Evolutionary conservation across 2,888 invertebrate genomes (phyloP).

Genomic region (Nephrotoma flavescens): DNA sequence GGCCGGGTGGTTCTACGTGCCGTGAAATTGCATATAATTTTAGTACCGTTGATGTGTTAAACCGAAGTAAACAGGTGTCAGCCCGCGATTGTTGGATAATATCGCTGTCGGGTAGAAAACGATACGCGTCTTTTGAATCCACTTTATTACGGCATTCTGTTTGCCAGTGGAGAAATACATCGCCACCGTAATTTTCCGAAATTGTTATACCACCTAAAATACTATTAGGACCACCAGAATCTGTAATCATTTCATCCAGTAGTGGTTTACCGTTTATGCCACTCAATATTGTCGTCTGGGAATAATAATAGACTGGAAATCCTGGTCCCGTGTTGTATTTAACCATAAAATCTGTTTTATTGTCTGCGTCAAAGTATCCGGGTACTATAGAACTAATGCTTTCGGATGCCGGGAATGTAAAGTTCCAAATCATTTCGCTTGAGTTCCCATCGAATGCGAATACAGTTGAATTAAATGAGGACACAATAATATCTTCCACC

Average conservation of each 20-base stretch:
- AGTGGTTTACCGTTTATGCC: slow-evolving; percentile 26
- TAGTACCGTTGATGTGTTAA: slow-evolving; percentile 50
- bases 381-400: slow-evolving; percentile 62
- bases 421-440: slow-evolving; percentile 57
- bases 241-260: slow-evolving; percentile 28
- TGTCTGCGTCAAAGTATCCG: slow-evolving; percentile 62
- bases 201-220: slow-evolving; percentile 30
- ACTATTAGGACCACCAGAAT: slow-evolving; percentile 30
- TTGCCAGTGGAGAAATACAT: slow-evolving; percentile 65
- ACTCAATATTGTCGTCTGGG: slow-evolving; percentile 35
- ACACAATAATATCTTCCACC: slow-evolving; percentile 54
- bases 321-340: slow-evolving; percentile 52
- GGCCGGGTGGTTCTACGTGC: slow-evolving; percentile 53
- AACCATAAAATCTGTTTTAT: slow-evolving; percentile 62
- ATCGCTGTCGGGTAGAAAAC: slow-evolving; percentile 31
- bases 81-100: slow-evolving; percentile 32
- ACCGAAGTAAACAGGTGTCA: slow-evolving; percentile 53
- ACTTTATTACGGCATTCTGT: slow-evolving; percentile 38
- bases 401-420: slow-evolving; percentile 45
- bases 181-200: slow-evolving; percentile 44
- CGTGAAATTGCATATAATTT: slow-evolving; percentile 46
- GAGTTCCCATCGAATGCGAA: slow-evolving; percentile 56
- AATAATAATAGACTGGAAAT: slow-evolving; percentile 59
- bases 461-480: slow-evolving; percentile 56
- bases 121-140: slow-evolving; percentile 36